A percentile compares a stretch with the other conserved stretches of the same genome.
phyloP scores from a whole-genome alignment of 2,113 vertebrate genomes.

The Actenoides lindsayi region DNA sequence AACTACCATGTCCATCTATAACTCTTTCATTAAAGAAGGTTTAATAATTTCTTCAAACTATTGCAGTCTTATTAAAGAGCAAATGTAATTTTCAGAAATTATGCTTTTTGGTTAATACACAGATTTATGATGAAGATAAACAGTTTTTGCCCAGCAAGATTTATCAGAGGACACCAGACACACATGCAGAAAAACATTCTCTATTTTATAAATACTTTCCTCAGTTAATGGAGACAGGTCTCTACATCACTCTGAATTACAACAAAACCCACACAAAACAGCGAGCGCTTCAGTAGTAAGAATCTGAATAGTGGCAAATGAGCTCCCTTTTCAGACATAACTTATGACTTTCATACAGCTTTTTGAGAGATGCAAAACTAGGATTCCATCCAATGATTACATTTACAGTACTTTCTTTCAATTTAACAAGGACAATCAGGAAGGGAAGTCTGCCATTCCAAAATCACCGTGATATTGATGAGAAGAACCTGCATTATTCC shows the following conservation, averaged over 20 bases:
- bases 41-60: background rate
- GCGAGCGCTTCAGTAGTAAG: background rate
- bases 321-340: slow-evolving; percentile 1
- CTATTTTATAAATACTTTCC: background rate
- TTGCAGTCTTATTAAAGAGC: background rate
- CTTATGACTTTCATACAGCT: background rate
- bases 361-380: background rate
- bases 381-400: background rate
- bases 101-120: background rate
- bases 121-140: background rate
- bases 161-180: background rate
- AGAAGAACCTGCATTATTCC: background rate
- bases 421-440: background rate
- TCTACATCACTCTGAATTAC: background rate
- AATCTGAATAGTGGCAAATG: slow-evolving; percentile 27
- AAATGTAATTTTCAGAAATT: background rate
- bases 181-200: background rate
- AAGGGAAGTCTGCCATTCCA: background rate
- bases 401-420: background rate
- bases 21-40: background rate
- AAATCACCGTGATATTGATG: background rate
- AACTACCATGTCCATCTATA: background rate
- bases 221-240: background rate
- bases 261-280: background rate
- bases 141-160: background rate